phyloP scores from a whole-genome alignment of 2,888 invertebrate species.

The Hanleya hanleyi region DNA sequence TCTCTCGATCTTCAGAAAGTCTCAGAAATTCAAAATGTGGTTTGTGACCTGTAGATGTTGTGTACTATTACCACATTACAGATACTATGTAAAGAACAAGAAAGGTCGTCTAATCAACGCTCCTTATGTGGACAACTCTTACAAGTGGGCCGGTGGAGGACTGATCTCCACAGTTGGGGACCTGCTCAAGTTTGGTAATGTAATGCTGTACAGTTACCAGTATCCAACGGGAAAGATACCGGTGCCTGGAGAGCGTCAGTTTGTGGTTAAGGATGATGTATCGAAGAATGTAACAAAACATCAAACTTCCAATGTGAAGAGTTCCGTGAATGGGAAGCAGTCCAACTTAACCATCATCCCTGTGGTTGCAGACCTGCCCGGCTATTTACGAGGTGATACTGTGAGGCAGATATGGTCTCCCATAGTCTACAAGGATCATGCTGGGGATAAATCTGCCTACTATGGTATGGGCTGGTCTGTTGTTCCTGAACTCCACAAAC shows the following conservation, averaged over 20 bases:
- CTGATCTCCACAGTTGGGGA: slow-evolving; percentile 77
- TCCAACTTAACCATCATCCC: background rate
- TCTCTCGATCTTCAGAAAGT: too few relatives aligned
- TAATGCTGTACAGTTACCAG: slow-evolving; percentile 76
- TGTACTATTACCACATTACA: too few relatives aligned
- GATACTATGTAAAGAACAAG: slow-evolving; percentile 73
- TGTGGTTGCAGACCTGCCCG: slow-evolving; percentile 39
- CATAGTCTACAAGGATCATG: slow-evolving; percentile 42
- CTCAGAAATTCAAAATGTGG: too few relatives aligned
- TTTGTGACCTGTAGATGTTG: too few relatives aligned
- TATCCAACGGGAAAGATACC: background rate
- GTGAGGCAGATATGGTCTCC: slow-evolving; percentile 74
- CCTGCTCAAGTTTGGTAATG: slow-evolving; percentile 76
- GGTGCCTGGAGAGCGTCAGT: background rate
- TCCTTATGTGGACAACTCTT: slow-evolving; percentile 78
- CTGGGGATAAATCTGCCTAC: slow-evolving; percentile 20
- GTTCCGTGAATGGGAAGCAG: background rate
- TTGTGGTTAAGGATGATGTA: background rate
- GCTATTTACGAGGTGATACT: slow-evolving; percentile 72
- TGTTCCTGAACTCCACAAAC: slow-evolving; percentile 57
- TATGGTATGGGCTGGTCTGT: slow-evolving; percentile 76
- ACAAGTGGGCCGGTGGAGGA: slow-evolving; percentile 80
- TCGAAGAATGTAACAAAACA: background rate
- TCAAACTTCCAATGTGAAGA: background rate
- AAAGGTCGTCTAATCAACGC: slow-evolving; percentile 75